phyloP scores from a whole-genome alignment of 2,113 vertebrate species.

The Eupsittula cactorum region DNA sequence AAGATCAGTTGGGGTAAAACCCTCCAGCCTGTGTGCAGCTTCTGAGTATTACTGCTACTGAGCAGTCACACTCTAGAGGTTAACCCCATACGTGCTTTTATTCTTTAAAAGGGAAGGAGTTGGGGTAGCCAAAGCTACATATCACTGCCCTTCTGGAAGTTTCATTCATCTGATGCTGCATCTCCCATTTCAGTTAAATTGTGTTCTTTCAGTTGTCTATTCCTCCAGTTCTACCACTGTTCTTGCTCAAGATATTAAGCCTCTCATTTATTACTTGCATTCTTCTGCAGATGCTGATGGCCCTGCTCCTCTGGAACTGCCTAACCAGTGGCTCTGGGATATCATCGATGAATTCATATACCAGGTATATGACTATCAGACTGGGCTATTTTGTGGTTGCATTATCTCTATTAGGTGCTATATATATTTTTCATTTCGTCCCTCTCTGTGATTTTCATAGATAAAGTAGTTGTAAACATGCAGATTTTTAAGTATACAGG shows the following conservation, averaged over 20 bases:
- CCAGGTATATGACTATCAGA: constrained; percentile 75
- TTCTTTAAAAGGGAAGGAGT: not conserved
- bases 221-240: not conserved
- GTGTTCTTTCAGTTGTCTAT: not conserved
- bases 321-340: constrained; percentile 99
- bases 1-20: not conserved
- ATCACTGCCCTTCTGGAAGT: not conserved
- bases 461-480: not conserved
- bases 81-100: fast-evolving
- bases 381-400: not conserved
- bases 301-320: constrained; percentile 93
- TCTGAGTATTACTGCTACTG: not conserved
- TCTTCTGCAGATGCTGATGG: constrained; percentile 90
- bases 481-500: not conserved
- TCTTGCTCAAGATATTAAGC: not conserved
- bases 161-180: not conserved
- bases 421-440: not conserved
- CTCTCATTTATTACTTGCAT: not conserved
- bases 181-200: not conserved
- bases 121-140: not conserved
- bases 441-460: not conserved
- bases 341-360: constrained; percentile 99
- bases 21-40: not conserved
- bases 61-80: not conserved
- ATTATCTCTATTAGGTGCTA: not conserved